Conservation (phyloP, 2,797 vertebrate genomes). For the Sarcophilus harrisii region DNA sequence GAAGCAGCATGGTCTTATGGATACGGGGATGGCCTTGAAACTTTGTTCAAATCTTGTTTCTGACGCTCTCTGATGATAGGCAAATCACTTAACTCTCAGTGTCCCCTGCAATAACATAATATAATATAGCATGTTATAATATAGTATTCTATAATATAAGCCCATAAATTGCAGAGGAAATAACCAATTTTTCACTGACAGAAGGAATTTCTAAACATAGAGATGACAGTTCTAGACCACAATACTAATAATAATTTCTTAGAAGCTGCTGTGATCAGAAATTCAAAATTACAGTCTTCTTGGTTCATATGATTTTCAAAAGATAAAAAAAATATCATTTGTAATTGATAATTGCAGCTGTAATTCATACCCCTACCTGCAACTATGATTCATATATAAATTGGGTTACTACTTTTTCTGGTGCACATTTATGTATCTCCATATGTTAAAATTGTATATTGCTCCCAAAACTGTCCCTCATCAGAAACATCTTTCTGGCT, state of each 20-base stretch:
- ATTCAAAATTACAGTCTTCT: background rate
- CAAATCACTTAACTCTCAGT: background rate
- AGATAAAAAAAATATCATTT: background rate
- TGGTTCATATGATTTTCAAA: background rate
- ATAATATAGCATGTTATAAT: too few relatives aligned
- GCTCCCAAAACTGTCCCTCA: background rate
- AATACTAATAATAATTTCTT: background rate
- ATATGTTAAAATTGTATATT: background rate
- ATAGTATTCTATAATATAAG: background rate
- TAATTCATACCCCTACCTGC: background rate
- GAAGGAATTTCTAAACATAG: background rate
- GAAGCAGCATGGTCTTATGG: background rate
- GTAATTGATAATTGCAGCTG: background rate
- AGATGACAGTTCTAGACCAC: background rate
- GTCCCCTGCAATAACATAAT: background rate
- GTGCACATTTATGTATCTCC: background rate
- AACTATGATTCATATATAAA: background rate
- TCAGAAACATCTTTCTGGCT: background rate
- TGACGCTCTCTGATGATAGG: background rate
- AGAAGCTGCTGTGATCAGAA: background rate
- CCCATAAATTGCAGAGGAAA: background rate
- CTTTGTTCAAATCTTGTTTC: background rate
- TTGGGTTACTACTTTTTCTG: background rate
- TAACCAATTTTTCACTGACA: background rate
- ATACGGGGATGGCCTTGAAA: background rate